Evolutionary conservation across 2,113 vertebrate species (phyloP).

Genomic region (Corapipo altera): DNA sequence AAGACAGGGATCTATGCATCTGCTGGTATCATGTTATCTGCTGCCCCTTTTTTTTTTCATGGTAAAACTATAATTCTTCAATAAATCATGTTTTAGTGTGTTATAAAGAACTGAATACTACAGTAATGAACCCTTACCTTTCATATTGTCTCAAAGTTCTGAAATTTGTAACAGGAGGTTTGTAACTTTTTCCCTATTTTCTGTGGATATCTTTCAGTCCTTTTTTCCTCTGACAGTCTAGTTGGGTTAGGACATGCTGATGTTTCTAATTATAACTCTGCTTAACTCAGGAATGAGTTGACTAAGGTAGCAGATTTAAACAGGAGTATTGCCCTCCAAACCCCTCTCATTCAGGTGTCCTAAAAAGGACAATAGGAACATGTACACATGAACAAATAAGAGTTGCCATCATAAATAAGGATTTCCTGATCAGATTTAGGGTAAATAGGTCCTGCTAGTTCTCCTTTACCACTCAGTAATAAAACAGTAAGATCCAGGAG

Average conservation of each 20-base stretch:
- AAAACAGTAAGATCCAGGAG: not conserved
- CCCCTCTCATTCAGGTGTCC: not conserved
- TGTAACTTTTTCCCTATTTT: not conserved
- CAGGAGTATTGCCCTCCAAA: not conserved
- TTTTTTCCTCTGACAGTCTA: not conserved
- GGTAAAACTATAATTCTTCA: not conserved
- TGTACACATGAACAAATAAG: accelerated
- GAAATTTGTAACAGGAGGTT: not conserved
- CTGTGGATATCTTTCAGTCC: not conserved
- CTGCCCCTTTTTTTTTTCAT: not conserved
- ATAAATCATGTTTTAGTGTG: not conserved
- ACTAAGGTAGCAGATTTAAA: not conserved
- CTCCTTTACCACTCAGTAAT: not conserved
- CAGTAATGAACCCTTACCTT: not conserved
- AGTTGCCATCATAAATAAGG: not conserved
- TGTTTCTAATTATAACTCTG: not conserved
- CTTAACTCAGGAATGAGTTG: not conserved
- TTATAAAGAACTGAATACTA: not conserved
- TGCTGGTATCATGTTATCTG: not conserved
- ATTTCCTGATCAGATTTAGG: not conserved
- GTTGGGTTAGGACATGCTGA: not conserved
- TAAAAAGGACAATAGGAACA: not conserved
- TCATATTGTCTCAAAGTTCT: not conserved
- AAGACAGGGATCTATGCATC: not conserved
- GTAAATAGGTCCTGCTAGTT: not conserved